Base-by-base conservation (phyloP, 2,888 invertebrate species). In the Macaria notata region DNA sequence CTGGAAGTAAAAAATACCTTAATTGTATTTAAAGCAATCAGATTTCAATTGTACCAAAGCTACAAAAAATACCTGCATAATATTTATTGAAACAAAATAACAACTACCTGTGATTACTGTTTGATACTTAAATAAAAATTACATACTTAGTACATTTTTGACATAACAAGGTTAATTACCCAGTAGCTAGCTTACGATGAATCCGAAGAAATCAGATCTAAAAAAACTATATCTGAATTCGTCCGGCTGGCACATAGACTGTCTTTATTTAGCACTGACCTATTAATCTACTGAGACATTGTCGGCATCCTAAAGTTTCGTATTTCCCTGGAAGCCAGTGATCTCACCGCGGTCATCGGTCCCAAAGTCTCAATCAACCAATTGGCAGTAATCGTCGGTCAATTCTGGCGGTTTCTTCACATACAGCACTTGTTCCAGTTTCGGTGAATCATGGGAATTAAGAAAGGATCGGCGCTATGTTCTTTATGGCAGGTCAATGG, bases 371-470 rank as follows among this genome's bases (percentile, higher is more conserved):
- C 57, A 65, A 70, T 69, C 71, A 71, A 67, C 73, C 80, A 83
- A 85, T 84, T 80, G 76, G 65, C 63, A 36, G 68, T 79, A 83
- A 82, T 77, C 74, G 69, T 49, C 59, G 70, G 78, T 82, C 72
- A 76, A 76, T 81, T 79, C 75, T 68, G 70, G 68, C 75, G 77
- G 72, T 69, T 73, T 62, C 56, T 70, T 69, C 65, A 66, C 70
- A 61, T 68, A 63, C 69, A 64, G 66, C 71, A 66, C 71, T 50
- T 59, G 63, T 50, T 59, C 64, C 56, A 64, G 67, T 69, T 67
- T 61, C 49, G 59, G 66, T 72, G 69, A 73, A 63, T 56, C 70
- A 56, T 54, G 57, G 64, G 66, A 70, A 75, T 69, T 68, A 71
- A 68, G 64, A 62, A 56, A 56, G 52, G 58, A 54, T 56, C 29